A percentile compares a stretch with the other conserved stretches of the same genome.
Conservation (phyloP, 2,888 invertebrate species). For the Vannuccia rotundouncinata region DNA sequence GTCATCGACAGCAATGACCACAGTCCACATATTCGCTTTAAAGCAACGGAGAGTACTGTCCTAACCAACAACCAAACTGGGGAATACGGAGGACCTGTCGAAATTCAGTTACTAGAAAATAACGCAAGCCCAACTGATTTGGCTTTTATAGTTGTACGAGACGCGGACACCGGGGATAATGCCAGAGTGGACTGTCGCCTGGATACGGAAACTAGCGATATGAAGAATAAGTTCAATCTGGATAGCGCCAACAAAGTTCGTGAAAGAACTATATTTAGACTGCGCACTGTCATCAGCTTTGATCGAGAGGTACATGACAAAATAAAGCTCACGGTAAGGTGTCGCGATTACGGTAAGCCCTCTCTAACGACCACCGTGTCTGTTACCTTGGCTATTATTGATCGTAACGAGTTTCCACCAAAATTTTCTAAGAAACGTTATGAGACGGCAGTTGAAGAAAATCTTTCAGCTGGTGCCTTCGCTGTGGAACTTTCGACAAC, state of each 20-base stretch:
- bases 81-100: background rate
- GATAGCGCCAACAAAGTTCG: background rate
- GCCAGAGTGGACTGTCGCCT: background rate
- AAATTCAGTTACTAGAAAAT: conserved; percentile 6
- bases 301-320: background rate
- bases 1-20: conserved; percentile 18
- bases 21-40: conserved; percentile 10
- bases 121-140: background rate
- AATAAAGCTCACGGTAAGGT: background rate
- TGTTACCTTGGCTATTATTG: background rate
- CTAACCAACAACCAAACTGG: conserved; percentile 11
- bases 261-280: conserved; percentile 5
- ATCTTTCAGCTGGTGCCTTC: conserved; percentile 4
- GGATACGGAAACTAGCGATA: background rate
- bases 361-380: background rate
- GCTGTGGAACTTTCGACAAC: background rate
- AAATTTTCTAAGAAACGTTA: background rate
- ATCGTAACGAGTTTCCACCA: conserved; percentile 25
- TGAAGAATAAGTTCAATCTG: background rate
- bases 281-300: background rate
- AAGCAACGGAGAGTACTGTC: background rate
- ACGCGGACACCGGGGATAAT: background rate
- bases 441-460: conserved; percentile 3
- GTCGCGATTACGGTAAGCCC: conserved; percentile 9
- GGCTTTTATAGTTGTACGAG: conserved; percentile 15